phyloP scores from a whole-genome alignment of 2,888 invertebrate genomes.

The Lepetodrilus schrolli region DNA sequence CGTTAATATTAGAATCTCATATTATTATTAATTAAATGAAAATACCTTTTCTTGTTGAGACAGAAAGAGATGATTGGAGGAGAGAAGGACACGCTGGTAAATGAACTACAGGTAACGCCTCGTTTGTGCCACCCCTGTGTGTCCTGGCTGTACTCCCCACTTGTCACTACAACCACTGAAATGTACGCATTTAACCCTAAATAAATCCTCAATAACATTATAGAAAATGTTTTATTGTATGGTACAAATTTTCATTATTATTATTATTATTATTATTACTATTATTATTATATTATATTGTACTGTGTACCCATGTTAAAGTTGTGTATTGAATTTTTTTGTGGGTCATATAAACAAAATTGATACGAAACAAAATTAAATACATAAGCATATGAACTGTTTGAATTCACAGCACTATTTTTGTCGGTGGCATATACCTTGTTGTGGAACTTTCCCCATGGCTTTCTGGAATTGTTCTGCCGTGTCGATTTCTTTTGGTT shows the following conservation, averaged over 20 bases:
- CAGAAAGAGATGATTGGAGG: slow-evolving; percentile 72
- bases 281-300: no score
- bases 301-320: no score
- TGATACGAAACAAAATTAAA: no score
- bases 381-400: no score
- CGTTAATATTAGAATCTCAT: background rate
- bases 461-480: slow-evolving; percentile 40
- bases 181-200: background rate
- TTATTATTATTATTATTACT: no score
- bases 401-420: no score
- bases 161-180: slow-evolving; percentile 71
- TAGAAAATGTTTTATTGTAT: no score
- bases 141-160: slow-evolving; percentile 57
- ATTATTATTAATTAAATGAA: background rate
- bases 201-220: no score
- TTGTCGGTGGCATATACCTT: no score
- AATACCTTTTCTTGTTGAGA: slow-evolving; percentile 68
- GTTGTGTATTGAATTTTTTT: no score
- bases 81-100: slow-evolving; percentile 68
- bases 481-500: slow-evolving; percentile 28
- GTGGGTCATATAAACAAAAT: no score
- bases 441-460: slow-evolving; percentile 71
- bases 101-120: slow-evolving; percentile 73
- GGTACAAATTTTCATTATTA: no score
- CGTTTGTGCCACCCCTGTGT: slow-evolving; percentile 61